phyloP scores from a whole-genome alignment of 1,140 invertebrate species.

The Pseudachorutes palmiensis region DNA sequence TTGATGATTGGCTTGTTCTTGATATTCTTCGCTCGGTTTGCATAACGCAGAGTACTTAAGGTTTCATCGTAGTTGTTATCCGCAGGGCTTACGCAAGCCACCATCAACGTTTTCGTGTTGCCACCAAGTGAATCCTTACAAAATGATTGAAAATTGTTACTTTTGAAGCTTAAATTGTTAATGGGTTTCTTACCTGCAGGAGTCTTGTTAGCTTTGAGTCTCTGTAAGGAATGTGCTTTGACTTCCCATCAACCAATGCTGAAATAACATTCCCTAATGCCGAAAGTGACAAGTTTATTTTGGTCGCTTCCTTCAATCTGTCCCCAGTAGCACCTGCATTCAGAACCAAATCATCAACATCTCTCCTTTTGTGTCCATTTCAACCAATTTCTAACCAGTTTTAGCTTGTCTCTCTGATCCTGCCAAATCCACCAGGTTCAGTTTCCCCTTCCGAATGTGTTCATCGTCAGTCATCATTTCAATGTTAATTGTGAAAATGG shows the following conservation, averaged over 20 bases:
- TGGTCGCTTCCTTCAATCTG: conserved; percentile 83
- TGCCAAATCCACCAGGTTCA: conserved; percentile 84
- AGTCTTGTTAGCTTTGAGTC: conserved; percentile 88
- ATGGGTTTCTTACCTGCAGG: conserved; percentile 64
- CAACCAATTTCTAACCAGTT: conserved; percentile 47
- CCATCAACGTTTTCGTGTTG: conserved; percentile 90
- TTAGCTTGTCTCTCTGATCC: conserved; percentile 79
- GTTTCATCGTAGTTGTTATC: conserved; percentile 86
- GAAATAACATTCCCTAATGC: conserved; percentile 92
- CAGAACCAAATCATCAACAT: too few species aligned
- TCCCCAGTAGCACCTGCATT: conserved; percentile 66
- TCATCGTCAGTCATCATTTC: conserved; percentile 59
- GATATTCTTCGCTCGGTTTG: conserved; percentile 87
- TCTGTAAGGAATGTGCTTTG: conserved; percentile 83
- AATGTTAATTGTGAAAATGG: conserved; percentile 81
- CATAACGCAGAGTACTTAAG: conserved; percentile 74
- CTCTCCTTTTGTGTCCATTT: too few species aligned
- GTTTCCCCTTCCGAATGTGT: conserved; percentile 63
- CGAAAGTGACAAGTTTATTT: conserved; percentile 89
- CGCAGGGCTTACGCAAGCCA: conserved; percentile 83
- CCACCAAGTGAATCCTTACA: conserved; percentile 78
- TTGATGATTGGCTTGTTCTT: conserved; percentile 87
- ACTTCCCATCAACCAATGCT: conserved; percentile 78
- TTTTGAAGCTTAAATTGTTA: too few species aligned
- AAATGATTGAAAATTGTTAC: not conserved